Evolutionary conservation across 2,888 invertebrate species (phyloP).

Genomic region (Lomographa bimaculata): DNA sequence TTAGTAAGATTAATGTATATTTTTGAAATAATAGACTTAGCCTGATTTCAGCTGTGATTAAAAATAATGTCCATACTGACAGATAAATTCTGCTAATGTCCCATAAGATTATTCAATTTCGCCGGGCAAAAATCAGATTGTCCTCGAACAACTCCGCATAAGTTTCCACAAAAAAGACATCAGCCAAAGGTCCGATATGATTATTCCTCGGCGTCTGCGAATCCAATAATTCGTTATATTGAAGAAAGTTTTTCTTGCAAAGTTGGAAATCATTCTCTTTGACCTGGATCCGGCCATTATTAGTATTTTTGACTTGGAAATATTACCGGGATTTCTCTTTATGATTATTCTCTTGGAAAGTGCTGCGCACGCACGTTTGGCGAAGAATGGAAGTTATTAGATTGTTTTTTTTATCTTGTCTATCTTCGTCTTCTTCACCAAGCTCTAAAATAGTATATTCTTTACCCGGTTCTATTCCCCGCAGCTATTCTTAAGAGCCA

Average conservation of each 20-base stretch:
- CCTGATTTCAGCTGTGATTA: too few relatives aligned
- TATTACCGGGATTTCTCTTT: conserved; percentile 42
- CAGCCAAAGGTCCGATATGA: conserved; percentile 60
- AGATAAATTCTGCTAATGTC: conserved; percentile 35
- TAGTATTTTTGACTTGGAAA: conserved; percentile 64
- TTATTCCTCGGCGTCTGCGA: conserved; percentile 59
- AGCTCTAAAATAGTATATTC: too few relatives aligned
- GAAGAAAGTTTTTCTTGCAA: conserved; percentile 67
- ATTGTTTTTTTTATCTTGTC: too few relatives aligned
- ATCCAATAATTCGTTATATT: conserved; percentile 79
- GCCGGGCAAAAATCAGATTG: conserved; percentile 47
- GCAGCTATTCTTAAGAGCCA: too few relatives aligned
- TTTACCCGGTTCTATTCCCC: too few relatives aligned
- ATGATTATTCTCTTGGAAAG: too few relatives aligned
- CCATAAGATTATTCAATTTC: conserved; percentile 47
- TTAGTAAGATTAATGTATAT: too few relatives aligned
- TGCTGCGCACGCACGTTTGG: too few relatives aligned
- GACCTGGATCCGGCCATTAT: conserved; percentile 61
- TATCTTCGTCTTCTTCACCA: too few relatives aligned
- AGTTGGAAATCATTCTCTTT: conserved; percentile 70
- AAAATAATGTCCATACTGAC: too few relatives aligned
- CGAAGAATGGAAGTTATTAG: too few relatives aligned
- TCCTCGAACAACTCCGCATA: conserved; percentile 27
- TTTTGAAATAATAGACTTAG: too few relatives aligned
- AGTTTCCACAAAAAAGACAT: conserved; percentile 55